Evolutionary conservation across 2,113 vertebrate species (phyloP).

Genomic region (Rhegmatorhina hoffmannsi): DNA sequence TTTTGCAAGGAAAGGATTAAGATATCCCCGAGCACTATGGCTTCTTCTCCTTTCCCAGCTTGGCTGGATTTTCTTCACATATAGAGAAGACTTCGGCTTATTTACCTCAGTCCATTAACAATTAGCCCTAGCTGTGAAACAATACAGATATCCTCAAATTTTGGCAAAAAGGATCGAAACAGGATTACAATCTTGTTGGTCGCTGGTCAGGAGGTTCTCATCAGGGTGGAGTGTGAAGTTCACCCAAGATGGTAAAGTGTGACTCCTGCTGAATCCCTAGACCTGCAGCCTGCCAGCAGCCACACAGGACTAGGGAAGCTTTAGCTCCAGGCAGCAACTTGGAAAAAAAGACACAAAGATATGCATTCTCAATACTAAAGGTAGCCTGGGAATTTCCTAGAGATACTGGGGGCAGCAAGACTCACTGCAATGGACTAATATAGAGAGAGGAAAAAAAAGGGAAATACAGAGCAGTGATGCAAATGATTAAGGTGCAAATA

Average conservation of each 20-base stretch:
- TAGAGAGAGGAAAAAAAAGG: background rate
- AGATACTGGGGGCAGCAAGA: background rate
- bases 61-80: background rate
- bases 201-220: background rate
- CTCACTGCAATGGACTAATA: background rate
- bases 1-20: background rate
- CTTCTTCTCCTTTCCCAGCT: background rate
- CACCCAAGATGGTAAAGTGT: background rate
- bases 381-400: background rate
- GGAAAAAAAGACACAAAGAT: background rate
- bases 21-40: background rate
- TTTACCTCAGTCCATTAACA: background rate
- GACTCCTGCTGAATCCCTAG: background rate
- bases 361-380: background rate
- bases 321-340: background rate
- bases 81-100: background rate
- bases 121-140: background rate
- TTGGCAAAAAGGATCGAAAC: background rate
- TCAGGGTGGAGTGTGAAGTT: background rate
- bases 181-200: background rate
- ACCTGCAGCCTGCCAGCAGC: background rate
- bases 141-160: background rate
- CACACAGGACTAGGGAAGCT: background rate
- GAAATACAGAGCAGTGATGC: background rate
- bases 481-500: background rate